Percentiles rank a stretch among this genome's conserved stretches.
These are phyloP conservation scores for Monochamus saltuarius DNA, from an alignment of 1,140 invertebrate genomes.

Conservation along the genomic window DNA sequence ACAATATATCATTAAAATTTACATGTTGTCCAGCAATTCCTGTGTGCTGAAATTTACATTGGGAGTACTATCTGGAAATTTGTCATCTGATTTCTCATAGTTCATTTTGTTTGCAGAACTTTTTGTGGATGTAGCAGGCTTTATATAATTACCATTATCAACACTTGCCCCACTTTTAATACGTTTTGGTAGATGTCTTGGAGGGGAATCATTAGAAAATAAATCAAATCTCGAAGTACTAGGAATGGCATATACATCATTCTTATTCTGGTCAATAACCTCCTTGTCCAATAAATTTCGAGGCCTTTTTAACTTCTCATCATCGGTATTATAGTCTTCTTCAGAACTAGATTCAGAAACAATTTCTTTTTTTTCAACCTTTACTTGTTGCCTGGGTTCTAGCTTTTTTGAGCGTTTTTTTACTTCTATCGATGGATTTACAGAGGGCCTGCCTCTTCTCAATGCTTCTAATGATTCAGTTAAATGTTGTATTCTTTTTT, in stretches of 20 bases:
- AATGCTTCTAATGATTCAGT: constrained; percentile 32
- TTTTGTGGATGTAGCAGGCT: background rate
- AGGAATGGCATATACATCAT: background rate
- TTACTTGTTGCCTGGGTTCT: background rate
- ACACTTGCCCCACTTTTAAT: background rate
- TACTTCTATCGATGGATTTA: constrained; percentile 17
- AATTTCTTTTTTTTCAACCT: background rate
- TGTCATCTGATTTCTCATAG: background rate
- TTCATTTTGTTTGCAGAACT: background rate
- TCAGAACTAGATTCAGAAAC: background rate
- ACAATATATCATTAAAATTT: background rate
- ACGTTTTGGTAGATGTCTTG: constrained; percentile 3
- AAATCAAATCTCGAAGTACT: constrained; percentile 6
- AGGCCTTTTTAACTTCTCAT: background rate
- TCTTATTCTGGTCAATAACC: background rate
- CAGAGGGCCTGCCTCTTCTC: constrained; percentile 25
- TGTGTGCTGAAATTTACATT: constrained; percentile 9
- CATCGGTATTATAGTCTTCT: constrained; percentile 3
- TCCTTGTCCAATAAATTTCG: too few relatives aligned
- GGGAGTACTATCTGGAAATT: constrained; percentile 1
- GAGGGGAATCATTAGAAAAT: constrained; percentile 1
- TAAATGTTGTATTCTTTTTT: constrained; percentile 38
- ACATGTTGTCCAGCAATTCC: constrained; percentile 9
- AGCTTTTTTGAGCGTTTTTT: background rate
- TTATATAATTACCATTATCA: background rate